Evolutionary conservation across 2,797 vertebrate genomes (phyloP), one percentile per base, ranked within the genome.

Genomic region (Pelochelys cantorii): DNA sequence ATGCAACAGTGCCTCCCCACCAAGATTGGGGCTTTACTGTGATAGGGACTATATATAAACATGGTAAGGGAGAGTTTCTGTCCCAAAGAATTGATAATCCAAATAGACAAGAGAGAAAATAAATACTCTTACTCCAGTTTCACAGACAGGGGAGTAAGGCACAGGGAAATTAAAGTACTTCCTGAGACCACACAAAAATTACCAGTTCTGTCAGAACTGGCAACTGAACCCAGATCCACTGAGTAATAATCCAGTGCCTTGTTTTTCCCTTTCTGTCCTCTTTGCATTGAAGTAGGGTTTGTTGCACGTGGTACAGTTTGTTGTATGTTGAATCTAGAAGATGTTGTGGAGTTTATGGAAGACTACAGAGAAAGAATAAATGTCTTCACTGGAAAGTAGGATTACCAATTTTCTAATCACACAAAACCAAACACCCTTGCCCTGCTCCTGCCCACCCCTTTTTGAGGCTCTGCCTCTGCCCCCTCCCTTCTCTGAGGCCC

Each of bases 321-420:
- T 48, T 84, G 92, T 87, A 1, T 86, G 92, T 92, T 83, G 15
- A 31, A 31, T 34, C 65, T 68, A 68, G 14, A 60, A 59, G 65
- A 8, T 53, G 18, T 7, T 88, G 2, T 17, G 68, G 34, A 68
- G 18, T 68, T 18, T 88, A 90, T 79, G 20, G 27, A 88, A 84
- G 86, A 57, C 1, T 34, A 42, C 37, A 59, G 56, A 86, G 29
- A 42, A 37, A 23, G 31, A 52, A 83, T 62, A 77, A 81, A 23
- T 1, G 12, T 84, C 4, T 86, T 89, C 54, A 83, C 42, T 52
- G 5, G 13, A 54, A 54, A 65, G 14, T 54, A 54, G 11, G 11
- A 12, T 15, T 54, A 15, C 53, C 53, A 54, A 54, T 15, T 12
- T 54, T 54, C 53, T 54, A 54, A 12, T 15, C 53, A 54, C 53